Evolutionary conservation across 2,888 invertebrate genomes (phyloP), one percentile per base, ranked within the genome.

Genomic region (Aradus depressus): DNA sequence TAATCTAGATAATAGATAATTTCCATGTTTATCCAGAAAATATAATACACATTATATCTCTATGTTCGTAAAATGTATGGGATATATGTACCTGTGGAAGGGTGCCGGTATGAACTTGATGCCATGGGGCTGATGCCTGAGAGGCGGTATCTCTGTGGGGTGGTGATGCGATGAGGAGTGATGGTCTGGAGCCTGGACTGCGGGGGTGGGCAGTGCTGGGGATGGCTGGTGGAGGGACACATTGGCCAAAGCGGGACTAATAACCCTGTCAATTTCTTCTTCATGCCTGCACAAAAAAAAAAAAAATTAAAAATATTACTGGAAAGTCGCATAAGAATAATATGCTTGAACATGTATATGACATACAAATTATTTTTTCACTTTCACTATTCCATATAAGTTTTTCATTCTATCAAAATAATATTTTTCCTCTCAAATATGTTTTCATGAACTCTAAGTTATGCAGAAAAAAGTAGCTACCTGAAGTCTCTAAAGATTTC

Each of bases 171-270:
- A 37, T 25, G 32, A n/a, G 6, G 44, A 47, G 19, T 42, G 52
- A n/a, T 39, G 48, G n/a, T 35, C 28, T 10, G 42, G 53, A 5
- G 35, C 31, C n/a, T 38, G 50, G 8, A 28, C 21, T 3, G 32
- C 37, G 5, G 53, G 51, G 14, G 48, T 52, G 48, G 58, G 58
- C 45, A 64, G 64, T 35, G 44, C 37, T 12, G 28, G 44, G 4
- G 61, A 58, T 50, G 62, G 63, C 49, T 69, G 69, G 57, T 75
- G 75, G 23, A 82, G 72, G 44, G 75, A 72, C 58, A 84, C 67
- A 76, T 84, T 76, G 42, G 80, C 75, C 54, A 62, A 54, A 10
- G 62, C 50, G 31, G 79, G 76, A 21, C 81, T 74, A 50, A 85
- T 71, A 59, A 77, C 70, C 42, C 81, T 75, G 54, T 81, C 80